Base-by-base conservation (phyloP, 2,888 invertebrate genomes). In the Plagodis pulveraria region DNA sequence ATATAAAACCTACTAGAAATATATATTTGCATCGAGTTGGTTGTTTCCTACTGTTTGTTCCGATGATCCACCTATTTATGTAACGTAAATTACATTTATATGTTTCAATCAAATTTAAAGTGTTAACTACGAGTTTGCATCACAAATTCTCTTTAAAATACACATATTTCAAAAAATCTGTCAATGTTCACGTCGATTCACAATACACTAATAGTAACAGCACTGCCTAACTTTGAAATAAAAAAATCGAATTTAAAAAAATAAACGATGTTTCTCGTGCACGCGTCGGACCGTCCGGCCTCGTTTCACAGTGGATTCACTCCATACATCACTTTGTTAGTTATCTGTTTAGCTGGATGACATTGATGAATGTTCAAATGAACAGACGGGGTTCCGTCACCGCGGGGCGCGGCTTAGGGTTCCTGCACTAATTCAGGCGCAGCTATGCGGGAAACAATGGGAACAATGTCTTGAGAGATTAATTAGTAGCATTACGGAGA, bases 281-380 rank as follows among this genome's bases (percentile, higher is more conserved):
- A 64, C 71, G 62, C 71, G 70, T 66, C 46, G 56, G 67, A 66
- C 58, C 65, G 68, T 67, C 75, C 71, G 68, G 74, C 63, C 79
- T 79, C 73, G 80, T 83, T 85, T 80, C 78, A 81, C 84, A 81
- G 79, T 77, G 75, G 69, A 77, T 81, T 80, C 80, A 73, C 80
- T 81, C 80, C 84, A 86, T 87, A 86, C 82, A 86, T 87, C 86
- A 87, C 84, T 80, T 81, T 76, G 83, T 82, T 83, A 83, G 84
- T 84, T 86, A 84, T 86, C 86, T 86, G 83, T 84, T 84, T 83
- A 80, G 79, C 74, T 70, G 71, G 73, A 73, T 86, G 86, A 86
- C 86, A 74, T 78, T 86, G 85, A 86, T 84, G 79, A 84, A 87
- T 87, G 86, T 80, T 76, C 76, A 74, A 78, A 73, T 76, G 78